phyloP scores from a whole-genome alignment of 2,113 vertebrate genomes.

The Hucho hucho region DNA sequence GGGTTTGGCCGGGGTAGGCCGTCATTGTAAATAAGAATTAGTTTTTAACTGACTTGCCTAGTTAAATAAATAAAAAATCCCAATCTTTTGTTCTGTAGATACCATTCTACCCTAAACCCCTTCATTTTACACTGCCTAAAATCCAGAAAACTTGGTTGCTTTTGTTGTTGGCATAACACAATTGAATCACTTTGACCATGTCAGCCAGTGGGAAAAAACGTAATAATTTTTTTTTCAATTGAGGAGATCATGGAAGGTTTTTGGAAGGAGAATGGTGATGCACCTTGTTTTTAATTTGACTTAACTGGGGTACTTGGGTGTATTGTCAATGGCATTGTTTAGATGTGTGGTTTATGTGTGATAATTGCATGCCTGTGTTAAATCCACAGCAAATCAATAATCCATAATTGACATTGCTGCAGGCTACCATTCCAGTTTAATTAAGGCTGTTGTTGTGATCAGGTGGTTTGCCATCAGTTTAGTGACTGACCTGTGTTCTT shows the following conservation, averaged over 20 bases:
- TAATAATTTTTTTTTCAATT: too few species aligned
- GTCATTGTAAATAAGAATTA: too few species aligned
- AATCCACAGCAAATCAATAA: constrained; percentile 59
- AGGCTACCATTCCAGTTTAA: constrained; percentile 42
- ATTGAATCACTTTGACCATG: too few species aligned
- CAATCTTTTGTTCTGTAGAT: not conserved
- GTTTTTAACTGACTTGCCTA: constrained; percentile 1
- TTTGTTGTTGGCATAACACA: too few species aligned
- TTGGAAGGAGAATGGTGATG: too few species aligned
- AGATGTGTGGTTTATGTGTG: constrained; percentile 33
- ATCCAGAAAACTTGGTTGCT: too few species aligned
- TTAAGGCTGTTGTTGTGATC: constrained; percentile 21
- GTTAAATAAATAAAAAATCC: constrained; percentile 1
- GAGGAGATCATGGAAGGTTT: too few species aligned
- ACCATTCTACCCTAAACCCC: too few species aligned
- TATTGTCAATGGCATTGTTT: constrained; percentile 50
- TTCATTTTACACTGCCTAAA: too few species aligned
- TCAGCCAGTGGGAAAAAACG: too few species aligned
- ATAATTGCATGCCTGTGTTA: constrained; percentile 50
- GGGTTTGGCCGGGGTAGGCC: too few species aligned
- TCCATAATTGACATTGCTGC: constrained; percentile 43
- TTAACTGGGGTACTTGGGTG: constrained; percentile 29
- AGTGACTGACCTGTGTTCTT: constrained; percentile 48
- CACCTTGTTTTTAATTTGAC: constrained; percentile 43
- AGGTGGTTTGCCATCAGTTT: constrained; percentile 16